These are phyloP conservation scores for Martes flavigula DNA, from an alignment of 2,797 vertebrate genomes.

Conservation along the genomic window DNA sequence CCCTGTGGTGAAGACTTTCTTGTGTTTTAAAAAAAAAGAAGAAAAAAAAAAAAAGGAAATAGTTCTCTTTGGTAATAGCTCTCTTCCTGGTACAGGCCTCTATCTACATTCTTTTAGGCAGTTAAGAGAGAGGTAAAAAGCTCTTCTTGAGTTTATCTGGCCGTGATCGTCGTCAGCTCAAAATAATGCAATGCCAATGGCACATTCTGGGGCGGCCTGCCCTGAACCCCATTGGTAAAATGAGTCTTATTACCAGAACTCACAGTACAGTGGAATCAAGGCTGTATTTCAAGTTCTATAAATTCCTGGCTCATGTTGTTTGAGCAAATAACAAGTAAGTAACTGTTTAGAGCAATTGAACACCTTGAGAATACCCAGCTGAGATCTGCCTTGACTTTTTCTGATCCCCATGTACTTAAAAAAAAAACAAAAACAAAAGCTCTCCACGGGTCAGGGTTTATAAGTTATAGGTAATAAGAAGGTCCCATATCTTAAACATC, in stretches of 20 bases:
- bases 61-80: not conserved
- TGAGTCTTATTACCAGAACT: not conserved
- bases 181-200: not conserved
- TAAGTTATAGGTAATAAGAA: not conserved
- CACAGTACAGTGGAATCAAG: not conserved
- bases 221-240: not conserved
- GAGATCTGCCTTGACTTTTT: not conserved
- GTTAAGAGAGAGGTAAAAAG: not conserved
- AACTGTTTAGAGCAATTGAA: not conserved
- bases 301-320: not conserved
- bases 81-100: not conserved
- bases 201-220: not conserved
- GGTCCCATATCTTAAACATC: not conserved
- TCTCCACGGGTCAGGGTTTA: not conserved
- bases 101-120: not conserved
- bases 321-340: not conserved
- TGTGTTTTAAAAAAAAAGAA: not conserved
- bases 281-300: not conserved
- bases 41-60: not conserved
- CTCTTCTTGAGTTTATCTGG: not conserved
- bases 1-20: not conserved
- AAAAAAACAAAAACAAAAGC: not conserved
- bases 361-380: not conserved
- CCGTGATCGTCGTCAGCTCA: not conserved
- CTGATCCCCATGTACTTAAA: not conserved